These are phyloP conservation scores for Blennius ocellaris DNA, from an alignment of 2,113 vertebrate genomes.

Conservation along the genomic window DNA sequence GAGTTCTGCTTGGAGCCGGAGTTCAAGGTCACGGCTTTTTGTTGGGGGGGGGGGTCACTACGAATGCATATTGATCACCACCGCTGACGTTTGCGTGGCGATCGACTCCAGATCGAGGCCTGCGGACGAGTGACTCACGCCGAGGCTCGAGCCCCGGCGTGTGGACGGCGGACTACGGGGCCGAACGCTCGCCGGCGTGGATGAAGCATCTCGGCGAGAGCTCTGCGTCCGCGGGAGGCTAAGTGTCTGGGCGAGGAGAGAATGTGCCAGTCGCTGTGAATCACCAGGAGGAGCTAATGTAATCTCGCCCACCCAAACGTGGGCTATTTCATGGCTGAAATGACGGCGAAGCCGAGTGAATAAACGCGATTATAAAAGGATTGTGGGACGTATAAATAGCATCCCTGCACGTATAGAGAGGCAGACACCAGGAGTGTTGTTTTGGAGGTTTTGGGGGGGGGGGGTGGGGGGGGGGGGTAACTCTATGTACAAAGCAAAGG, in stretches of 20 bases:
- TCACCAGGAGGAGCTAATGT: slow-evolving; percentile 43
- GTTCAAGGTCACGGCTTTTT: neutral
- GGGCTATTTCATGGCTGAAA: slow-evolving; percentile 19
- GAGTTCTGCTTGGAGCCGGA: slow-evolving; percentile 13
- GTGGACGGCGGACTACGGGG: slow-evolving; percentile 47
- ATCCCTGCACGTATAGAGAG: neutral
- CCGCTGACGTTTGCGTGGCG: neutral
- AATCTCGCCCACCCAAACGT: slow-evolving; percentile 15
- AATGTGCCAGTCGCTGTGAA: slow-evolving; percentile 45
- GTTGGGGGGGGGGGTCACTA: neutral
- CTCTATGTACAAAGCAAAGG: neutral
- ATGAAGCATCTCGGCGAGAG: slow-evolving; percentile 54
- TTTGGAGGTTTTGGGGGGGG: too few species aligned
- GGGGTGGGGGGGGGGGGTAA: neutral
- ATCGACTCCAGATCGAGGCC: neutral
- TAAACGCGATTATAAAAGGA: slow-evolving; percentile 1
- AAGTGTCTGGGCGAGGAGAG: slow-evolving; percentile 45
- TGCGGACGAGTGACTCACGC: slow-evolving; percentile 54
- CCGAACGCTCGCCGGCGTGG: slow-evolving; percentile 31
- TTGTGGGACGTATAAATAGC: neutral
- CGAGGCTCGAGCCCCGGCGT: slow-evolving; percentile 55
- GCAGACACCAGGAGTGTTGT: slow-evolving; percentile 4
- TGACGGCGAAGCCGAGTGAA: slow-evolving; percentile 12
- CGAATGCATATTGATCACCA: neutral
- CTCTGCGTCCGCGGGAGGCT: slow-evolving; percentile 44